Conservation (phyloP, 2,797 vertebrate genomes). For the Phoxinus dragarum region DNA sequence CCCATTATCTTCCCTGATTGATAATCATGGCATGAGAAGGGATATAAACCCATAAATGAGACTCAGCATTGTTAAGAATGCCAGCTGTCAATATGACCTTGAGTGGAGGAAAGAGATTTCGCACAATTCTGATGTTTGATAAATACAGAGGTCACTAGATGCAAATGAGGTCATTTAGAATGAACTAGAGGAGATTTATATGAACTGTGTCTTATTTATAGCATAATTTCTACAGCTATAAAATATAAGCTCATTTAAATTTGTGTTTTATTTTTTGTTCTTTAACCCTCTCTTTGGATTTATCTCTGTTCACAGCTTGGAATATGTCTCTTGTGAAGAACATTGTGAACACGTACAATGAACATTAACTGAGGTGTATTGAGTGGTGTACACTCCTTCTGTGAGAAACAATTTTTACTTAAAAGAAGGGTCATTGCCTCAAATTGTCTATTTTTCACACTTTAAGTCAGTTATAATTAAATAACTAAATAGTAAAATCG, state of each 20-base stretch:
- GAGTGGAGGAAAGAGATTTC: constrained; percentile 59
- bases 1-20: constrained; percentile 79
- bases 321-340: constrained; percentile 6
- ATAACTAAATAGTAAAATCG: background rate
- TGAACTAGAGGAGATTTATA: background rate
- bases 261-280: background rate
- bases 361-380: constrained; percentile 51
- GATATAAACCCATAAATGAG: constrained; percentile 73
- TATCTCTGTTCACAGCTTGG: background rate
- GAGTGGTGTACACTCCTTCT: constrained; percentile 50
- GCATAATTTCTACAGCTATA: background rate
- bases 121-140: constrained; percentile 13
- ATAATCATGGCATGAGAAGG: constrained; percentile 76
- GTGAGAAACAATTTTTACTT: constrained; percentile 34
- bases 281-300: background rate
- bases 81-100: constrained; percentile 77
- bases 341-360: background rate
- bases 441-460: background rate
- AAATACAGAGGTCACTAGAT: constrained; percentile 11
- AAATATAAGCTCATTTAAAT: background rate
- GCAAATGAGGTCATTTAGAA: background rate
- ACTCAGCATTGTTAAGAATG: constrained; percentile 71
- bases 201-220: constrained; percentile 14
- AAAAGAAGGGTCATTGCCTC: background rate
- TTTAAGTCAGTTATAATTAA: background rate